Evolutionary conservation across 2,113 vertebrate genomes (phyloP), one percentile per base, ranked within the genome.

Genomic region (Monarcha castaneiventris): DNA sequence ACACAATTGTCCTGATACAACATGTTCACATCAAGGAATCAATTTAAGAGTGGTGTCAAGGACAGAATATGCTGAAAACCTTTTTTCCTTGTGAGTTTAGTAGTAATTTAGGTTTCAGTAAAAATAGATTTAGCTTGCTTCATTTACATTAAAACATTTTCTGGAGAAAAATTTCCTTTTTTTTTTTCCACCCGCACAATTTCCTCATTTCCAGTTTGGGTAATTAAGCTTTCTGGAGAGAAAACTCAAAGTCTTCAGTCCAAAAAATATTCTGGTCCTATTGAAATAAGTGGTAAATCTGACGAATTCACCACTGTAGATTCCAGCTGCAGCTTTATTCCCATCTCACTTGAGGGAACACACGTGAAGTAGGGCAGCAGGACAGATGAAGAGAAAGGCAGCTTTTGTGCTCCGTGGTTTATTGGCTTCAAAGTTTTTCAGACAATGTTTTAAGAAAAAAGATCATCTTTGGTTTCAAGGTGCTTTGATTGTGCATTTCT

Each of bases 181-280:
- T 35, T 43, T 33, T n/a, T 43, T n/a, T 63, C 23, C 18, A 16
- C 2, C 5, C 11, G 2, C 16, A 3, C 0, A 5, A 41, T 87
- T 69, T 69, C 32, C 8, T 84, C 55, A 37, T 37, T 37, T 37
- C 8, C 37, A 27, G 8, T 29, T 79, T 75, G 19, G 5, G 5
- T 49, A 49, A 33, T 62, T 49, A 66, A 71, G 2, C 3, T 66
- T 80, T 52, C 22, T 55, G 23, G 8, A 72, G 11, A 72, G 49
- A 76, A 35, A 16, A 63, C 7, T 44, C 23, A 55, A 48, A 51
- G 7, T 7, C 19, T 67, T 74, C 35, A n/a, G 19, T 32, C 11
- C 3, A 89, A 89, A 92, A 94, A 77, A 39, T 62, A 51, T 27
- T 41, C 54, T 73, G 15, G 2, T 20, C 10, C 7, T 61, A 4